These are phyloP conservation scores for Gopherus flavomarginatus DNA, from an alignment of 2,113 vertebrate genomes.

Conservation along the genomic window DNA sequence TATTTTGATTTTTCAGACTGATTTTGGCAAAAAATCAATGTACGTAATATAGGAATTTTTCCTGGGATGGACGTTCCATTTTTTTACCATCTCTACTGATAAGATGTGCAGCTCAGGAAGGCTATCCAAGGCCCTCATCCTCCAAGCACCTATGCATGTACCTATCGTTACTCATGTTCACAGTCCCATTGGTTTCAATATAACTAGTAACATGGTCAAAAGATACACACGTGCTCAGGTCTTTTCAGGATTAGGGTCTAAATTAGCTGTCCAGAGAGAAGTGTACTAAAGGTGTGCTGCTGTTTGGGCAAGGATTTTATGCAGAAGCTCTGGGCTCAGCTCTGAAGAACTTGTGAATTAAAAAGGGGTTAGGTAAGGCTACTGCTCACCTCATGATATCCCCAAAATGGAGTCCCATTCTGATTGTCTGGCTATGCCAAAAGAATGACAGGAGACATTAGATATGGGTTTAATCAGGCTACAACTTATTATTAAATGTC, in stretches of 20 bases:
- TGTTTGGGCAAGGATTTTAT: not conserved
- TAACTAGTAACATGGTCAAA: not conserved
- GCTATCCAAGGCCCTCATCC: not conserved
- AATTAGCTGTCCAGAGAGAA: not conserved
- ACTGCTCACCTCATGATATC: not conserved
- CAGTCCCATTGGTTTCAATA: not conserved
- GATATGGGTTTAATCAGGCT: no score
- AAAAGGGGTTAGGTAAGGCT: not conserved
- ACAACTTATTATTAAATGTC: no score
- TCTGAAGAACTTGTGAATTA: not conserved
- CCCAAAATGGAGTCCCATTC: not conserved
- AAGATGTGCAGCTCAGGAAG: not conserved
- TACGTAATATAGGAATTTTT: not conserved
- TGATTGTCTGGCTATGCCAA: no score
- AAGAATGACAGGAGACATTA: no score
- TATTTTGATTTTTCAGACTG: not conserved
- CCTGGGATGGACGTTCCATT: not conserved
- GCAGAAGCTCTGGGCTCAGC: not conserved
- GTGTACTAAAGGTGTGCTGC: not conserved
- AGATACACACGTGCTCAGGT: not conserved
- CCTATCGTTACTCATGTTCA: not conserved
- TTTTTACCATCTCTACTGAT: not conserved
- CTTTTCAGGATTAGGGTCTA: not conserved
- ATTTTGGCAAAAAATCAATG: not conserved
- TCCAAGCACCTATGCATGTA: not conserved